Evolutionary conservation across 2,888 invertebrate genomes (phyloP).

Genomic region (Trissonchulus latispiculum): DNA sequence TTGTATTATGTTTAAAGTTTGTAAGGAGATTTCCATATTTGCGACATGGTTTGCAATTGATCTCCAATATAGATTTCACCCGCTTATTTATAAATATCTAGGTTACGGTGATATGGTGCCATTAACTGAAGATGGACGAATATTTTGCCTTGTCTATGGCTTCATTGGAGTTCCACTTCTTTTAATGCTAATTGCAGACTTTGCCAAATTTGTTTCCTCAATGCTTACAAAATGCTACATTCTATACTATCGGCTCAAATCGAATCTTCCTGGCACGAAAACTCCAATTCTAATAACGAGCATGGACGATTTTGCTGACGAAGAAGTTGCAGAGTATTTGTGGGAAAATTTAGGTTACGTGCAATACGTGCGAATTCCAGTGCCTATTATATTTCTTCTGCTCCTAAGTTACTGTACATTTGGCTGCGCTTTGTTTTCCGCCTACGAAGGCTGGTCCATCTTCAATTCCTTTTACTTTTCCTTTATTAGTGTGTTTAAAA

Average conservation of each 20-base stretch:
- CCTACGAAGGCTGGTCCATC: conserved; percentile 18
- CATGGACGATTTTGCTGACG: neutral
- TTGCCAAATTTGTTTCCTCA: conserved; percentile 19
- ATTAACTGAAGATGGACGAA: neutral
- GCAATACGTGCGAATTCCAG: neutral
- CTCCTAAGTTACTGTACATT: neutral
- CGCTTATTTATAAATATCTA: too few relatives aligned
- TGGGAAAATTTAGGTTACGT: conserved; percentile 20
- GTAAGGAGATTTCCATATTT: too few relatives aligned
- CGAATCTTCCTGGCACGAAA: neutral
- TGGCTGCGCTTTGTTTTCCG: conserved; percentile 14
- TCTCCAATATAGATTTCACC: too few relatives aligned
- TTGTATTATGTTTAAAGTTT: too few relatives aligned
- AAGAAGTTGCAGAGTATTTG: conserved; percentile 17
- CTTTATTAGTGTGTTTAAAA: conserved; percentile 15
- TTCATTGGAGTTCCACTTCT: conserved; percentile 14
- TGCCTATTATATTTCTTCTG: neutral
- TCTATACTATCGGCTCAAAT: neutral
- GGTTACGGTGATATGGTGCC: conserved; percentile 17
- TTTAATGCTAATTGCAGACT: neutral
- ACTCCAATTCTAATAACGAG: neutral
- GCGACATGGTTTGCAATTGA: too few relatives aligned
- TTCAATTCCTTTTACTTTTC: conserved; percentile 24
- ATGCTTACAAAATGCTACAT: neutral
- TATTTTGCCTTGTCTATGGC: conserved; percentile 13